Base-by-base conservation (phyloP, 2,797 vertebrate species). In the Ctenopoma multispine region DNA sequence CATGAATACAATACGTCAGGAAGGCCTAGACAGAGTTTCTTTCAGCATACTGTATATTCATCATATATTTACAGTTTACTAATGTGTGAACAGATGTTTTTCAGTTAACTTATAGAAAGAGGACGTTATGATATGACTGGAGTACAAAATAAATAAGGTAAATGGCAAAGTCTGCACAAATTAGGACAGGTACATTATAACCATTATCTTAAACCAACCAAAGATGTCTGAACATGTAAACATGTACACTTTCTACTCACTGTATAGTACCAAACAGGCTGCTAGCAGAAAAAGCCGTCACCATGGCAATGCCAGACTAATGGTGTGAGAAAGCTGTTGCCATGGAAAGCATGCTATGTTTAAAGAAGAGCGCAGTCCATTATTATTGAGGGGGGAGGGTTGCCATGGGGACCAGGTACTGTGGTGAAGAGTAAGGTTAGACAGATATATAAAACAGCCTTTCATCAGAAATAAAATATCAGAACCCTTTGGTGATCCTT, bases 331-430 rank as follows among this genome's bases (percentile, higher is more conserved):
- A 66, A 53, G 57, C 24, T 48, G 78, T 85, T 85, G 61, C 76
- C 78, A 87, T 85, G 83, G 82, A 65, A 73, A 83, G 78, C 70
- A 50, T 73, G 65, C 76, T 76, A 73, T 59, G 61, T 79, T 82
- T 66, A 70, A 69, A 77, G 34, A 36, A 63, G 54, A 81, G 50
- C 66, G 77, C 66, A 57, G 75, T 61, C 65, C 59, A 31, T 79
- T 79, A 63, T 49, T 68, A 48, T 53, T 82, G 77, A 83, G 67
- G 75, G 65, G 76, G 61, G 80, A 38, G 69, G 40, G 89, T 92
- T 92, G 87, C 88, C 80, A 92, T 90, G 87, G 89, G 76, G 79
- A 90, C 83, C 84, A 82, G 82, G 77, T 82, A 55, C 47, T 29
- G 20, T 21, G 21, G 38, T 67, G 51, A 64, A 41, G 53, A 66